These are phyloP conservation scores for Caenorhabditis inopinata DNA, from an alignment of 1,140 invertebrate genomes.

Conservation along the genomic window DNA sequence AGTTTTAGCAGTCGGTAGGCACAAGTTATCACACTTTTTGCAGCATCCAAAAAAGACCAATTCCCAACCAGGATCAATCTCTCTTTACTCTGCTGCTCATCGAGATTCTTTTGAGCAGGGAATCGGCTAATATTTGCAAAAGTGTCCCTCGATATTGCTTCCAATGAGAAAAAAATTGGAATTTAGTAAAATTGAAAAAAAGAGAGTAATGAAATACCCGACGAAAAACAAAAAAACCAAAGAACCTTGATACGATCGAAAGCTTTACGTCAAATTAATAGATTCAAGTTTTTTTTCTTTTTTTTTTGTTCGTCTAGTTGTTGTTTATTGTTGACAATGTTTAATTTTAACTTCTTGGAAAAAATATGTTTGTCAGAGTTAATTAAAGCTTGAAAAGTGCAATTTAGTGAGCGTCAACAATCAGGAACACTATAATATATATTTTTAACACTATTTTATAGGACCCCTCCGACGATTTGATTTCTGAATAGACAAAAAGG, in stretches of 20 bases:
- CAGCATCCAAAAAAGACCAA: too few species aligned
- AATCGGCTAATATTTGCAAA: conserved; percentile 16
- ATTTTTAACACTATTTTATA: too few species aligned
- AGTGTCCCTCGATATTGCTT: background rate
- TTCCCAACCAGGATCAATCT: background rate
- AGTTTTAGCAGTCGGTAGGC: too few species aligned
- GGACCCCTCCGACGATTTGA: background rate
- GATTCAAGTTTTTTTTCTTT: background rate
- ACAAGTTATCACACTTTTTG: too few species aligned
- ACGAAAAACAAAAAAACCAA: background rate
- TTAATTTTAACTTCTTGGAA: too few species aligned
- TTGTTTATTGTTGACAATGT: background rate
- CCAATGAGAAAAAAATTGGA: background rate
- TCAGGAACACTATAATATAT: too few species aligned
- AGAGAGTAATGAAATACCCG: conserved; percentile 19
- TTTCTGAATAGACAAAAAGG: background rate
- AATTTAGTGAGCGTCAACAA: background rate
- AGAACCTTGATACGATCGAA: conserved; percentile 13
- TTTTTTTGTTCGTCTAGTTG: background rate
- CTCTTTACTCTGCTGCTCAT: conserved; percentile 16
- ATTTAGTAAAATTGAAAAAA: conserved; percentile 1
- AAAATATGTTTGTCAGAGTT: too few species aligned
- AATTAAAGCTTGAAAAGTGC: too few species aligned
- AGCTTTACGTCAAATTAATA: background rate
- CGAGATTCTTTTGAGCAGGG: conserved; percentile 13